phyloP scores from a whole-genome alignment of 2,797 vertebrate species.

The Diceros bicornis region DNA sequence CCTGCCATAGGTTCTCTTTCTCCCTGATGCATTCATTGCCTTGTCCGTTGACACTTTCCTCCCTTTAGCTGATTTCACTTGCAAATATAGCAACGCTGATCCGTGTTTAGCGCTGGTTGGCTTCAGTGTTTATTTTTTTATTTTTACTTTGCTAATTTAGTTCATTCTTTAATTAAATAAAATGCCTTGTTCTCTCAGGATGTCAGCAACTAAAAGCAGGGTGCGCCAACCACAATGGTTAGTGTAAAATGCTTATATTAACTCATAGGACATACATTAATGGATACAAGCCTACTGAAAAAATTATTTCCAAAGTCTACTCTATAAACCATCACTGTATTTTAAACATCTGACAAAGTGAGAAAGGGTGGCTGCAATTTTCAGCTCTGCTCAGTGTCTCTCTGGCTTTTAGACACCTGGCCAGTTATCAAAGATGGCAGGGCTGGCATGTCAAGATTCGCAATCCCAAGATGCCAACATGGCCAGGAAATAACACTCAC shows the following conservation, averaged over 20 bases:
- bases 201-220: slow-evolving; percentile 14
- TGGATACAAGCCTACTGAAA: background rate
- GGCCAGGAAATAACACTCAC: background rate
- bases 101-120: slow-evolving; percentile 52
- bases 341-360: background rate
- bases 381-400: background rate
- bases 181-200: slow-evolving; percentile 38
- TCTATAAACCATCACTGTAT: background rate
- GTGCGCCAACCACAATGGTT: background rate
- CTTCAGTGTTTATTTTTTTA: slow-evolving; percentile 69
- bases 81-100: slow-evolving; percentile 48
- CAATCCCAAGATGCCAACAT: background rate
- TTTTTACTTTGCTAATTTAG: slow-evolving; percentile 64
- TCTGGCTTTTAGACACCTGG: background rate
- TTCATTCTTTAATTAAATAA: slow-evolving; percentile 69
- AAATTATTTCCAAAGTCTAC: background rate
- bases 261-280: background rate
- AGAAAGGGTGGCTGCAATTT: background rate
- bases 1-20: background rate
- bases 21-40: background rate
- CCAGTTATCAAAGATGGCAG: background rate
- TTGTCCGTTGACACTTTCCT: slow-evolving; percentile 28
- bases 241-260: background rate
- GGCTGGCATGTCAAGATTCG: background rate
- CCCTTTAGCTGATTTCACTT: slow-evolving; percentile 49